phyloP scores from a whole-genome alignment of 2,888 invertebrate genomes.

The Polylopha cassiicola region DNA sequence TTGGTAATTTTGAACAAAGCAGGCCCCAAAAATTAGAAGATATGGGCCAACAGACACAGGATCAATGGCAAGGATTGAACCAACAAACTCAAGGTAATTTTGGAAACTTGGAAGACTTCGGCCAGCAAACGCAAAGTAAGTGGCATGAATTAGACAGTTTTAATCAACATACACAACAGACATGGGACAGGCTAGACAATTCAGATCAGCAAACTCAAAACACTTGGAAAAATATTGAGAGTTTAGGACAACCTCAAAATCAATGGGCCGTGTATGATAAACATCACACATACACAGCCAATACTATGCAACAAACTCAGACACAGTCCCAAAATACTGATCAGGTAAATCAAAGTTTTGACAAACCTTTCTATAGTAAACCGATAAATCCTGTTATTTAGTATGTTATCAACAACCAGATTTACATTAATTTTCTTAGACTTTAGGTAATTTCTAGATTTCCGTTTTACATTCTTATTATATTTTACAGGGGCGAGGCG shows the following conservation, averaged over 20 bases:
- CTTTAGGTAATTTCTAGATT: no score
- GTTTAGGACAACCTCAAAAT: no score
- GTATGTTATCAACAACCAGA: conserved; percentile 5
- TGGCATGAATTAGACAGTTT: conserved; percentile 6
- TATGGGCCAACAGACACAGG: conserved; percentile 25
- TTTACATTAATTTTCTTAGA: no score
- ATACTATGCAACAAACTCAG: conserved; percentile 15
- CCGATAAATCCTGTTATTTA: conserved; percentile 2
- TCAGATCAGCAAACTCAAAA: no score
- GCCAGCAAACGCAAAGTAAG: conserved; percentile 24
- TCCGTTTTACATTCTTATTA: conserved; percentile 10
- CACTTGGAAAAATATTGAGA: no score
- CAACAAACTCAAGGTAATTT: neutral
- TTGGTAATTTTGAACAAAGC: conserved; percentile 3
- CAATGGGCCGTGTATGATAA: no score
- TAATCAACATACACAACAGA: conserved; percentile 17
- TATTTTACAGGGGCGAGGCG: conserved; percentile 16
- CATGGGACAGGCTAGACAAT: conserved; percentile 24
- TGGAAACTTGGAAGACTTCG: conserved; percentile 18
- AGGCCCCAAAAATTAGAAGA: conserved; percentile 15
- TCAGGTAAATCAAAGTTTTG: conserved; percentile 5
- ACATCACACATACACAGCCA: conserved; percentile 8
- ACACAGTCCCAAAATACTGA: conserved; percentile 5
- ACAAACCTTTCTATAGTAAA: conserved; percentile 1
- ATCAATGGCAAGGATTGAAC: conserved; percentile 1